phyloP scores from a whole-genome alignment of 2,113 vertebrate genomes.

The Calcarius ornatus region DNA sequence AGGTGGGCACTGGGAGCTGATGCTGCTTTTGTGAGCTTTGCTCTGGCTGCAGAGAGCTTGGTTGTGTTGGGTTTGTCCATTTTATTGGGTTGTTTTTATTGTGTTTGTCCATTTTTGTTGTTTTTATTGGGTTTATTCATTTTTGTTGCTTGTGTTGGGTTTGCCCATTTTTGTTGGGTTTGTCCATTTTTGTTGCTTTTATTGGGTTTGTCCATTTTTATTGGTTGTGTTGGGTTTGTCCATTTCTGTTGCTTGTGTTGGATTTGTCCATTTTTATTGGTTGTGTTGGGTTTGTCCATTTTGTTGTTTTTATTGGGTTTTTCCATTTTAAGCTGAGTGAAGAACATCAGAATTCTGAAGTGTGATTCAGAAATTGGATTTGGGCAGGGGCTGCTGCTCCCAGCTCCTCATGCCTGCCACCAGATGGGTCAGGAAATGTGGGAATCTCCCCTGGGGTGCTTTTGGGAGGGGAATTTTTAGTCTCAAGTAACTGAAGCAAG shows the following conservation, averaged over 20 bases:
- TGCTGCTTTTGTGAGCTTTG: neutral
- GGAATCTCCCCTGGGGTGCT: neutral
- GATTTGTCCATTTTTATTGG: no score
- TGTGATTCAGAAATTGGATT: neutral
- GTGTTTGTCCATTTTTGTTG: neutral
- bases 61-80: no score
- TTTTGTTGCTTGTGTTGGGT: fast-evolving
- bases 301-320: neutral
- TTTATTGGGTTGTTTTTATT: no score
- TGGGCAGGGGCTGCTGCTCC: neutral
- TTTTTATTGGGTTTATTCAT: neutral
- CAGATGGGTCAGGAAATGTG: neutral
- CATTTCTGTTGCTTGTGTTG: neutral
- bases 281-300: no score
- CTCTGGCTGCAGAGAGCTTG: neutral
- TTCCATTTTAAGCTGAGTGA: neutral
- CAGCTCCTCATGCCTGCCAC: neutral
- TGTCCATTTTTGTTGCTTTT: neutral
- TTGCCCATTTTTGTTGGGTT: neutral
- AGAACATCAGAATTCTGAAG: neutral
- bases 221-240: neutral
- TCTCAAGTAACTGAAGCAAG: neutral
- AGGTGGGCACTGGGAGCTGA: neutral
- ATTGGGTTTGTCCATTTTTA: neutral
- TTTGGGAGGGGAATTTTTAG: neutral